Base-by-base conservation (phyloP, 2,797 vertebrate genomes). In the Carapus acus region DNA sequence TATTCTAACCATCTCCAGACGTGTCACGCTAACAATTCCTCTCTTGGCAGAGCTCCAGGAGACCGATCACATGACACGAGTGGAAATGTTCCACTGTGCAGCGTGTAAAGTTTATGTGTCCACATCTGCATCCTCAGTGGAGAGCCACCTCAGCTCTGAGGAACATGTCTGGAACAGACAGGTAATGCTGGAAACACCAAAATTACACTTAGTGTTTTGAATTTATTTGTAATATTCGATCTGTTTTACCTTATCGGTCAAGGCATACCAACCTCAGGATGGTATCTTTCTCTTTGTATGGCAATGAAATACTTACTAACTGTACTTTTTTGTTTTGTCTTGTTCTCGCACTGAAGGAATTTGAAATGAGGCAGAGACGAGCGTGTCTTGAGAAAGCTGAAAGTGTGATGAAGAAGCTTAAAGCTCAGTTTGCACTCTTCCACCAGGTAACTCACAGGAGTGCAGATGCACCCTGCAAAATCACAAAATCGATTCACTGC, bases 31-130 rank as follows among this genome's bases (percentile, higher is more conserved):
- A n/a, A n/a, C n/a, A n/a, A n/a, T n/a, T 2, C 4, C 62, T 58
- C 6, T 43, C 47, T 62, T 39, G 8, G 62, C 64, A 86, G 85
- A 62, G 44, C 72, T 87, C 46, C 75, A 80, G 58, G 76, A 81
- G 49, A 79, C 78, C 3, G 78, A 85, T 40, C 65, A 82, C 71
- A 80, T 87, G 79, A 84, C 71, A 12, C 82, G 76, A 62, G 54
- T 84, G 15, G 82, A 83, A 44, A 56, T 85, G 65, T 74, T 86
- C 58, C 79, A 80, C 50, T 83, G 83, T 45, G 73, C 77, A 0
- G 78, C 80, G 0, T 85, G 81, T 38, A 70, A 71, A 7, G 37
- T 75, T 18, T 73, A 76, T 1, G 23, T 80, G 11, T 69, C 73
- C 24, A 77, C 74, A 1, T 76, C 78, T 33, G 68, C 58, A 8